Base-by-base conservation (phyloP, 1,140 invertebrate genomes). In the Limonius californicus region DNA sequence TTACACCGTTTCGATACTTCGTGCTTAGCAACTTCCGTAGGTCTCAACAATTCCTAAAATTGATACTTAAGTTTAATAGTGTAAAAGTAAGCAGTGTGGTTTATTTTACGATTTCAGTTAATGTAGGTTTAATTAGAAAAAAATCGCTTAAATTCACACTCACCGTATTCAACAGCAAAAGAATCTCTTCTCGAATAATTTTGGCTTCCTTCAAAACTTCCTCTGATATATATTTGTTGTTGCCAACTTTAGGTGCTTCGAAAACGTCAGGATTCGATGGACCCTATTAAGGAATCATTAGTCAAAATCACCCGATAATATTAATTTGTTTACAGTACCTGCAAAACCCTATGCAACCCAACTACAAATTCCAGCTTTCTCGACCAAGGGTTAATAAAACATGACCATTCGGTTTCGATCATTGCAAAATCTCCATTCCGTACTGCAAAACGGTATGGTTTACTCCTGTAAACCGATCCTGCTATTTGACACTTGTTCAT, bases 301-400 rank as follows among this genome's bases (percentile, higher is more conserved):
- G n/a, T n/a, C n/a, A n/a, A n/a, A n/a, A n/a, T n/a, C n/a, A n/a
- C n/a, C n/a, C n/a, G n/a, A n/a, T n/a, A n/a, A n/a, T n/a, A n/a
- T n/a, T n/a, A n/a, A n/a, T n/a, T n/a, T n/a, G 23, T 27, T 27
- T 27, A 27, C 9, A 4, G 3, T 76, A 86, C 89, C 83, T 90
- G 89, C 57, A 94, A 72, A 1, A 97, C 86, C 57, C 85, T 81
- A 80, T 97, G 93, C 70, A 94, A 87, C 60, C 91, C 93, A 70
- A 92, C 89, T 53, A 97, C 87, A 80, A 96, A 95, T 72, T 97
- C 95, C 55, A 97, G 79, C 77, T 90, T 89, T 72, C 84, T 85
- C 0, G 90, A 90, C 94, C 94, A 97, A 0, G 95, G 94, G 83
- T 97, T 97, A 23, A 95, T 84, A 76, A 96, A 96, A 61, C 89